Evolutionary conservation across 1,140 invertebrate species (phyloP), one percentile per base, ranked within the genome.

Genomic region (Drosophila erecta): DNA sequence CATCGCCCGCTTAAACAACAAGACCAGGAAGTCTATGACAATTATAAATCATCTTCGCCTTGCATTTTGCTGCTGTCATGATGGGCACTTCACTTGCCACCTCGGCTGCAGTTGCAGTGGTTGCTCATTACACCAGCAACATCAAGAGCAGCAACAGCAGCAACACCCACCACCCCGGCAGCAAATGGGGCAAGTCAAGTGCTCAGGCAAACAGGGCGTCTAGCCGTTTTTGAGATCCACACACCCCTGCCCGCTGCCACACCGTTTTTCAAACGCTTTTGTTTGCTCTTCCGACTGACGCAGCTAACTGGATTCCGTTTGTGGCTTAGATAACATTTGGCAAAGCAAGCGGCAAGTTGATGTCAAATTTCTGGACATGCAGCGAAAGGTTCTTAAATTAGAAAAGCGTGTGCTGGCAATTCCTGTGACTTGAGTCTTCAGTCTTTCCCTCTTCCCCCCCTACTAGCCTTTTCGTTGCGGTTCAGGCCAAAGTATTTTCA

Each of bases 351-450:
- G 64, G 59, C 76, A 65, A 67, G 64, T 65, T 59, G 67, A 71
- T 85, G 81, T 89, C 84, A 87, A 86, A 83, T 65, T 83, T 80
- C 78, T 84, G 76, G 80, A 84, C 81, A 87, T 76, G 81, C 69
- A 76, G 81, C 81, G 67, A 87, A 87, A 87, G 84, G 84, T 87
- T 89, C 84, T 80, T 79, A 89, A 87, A 89, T 89, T 89, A 89
- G 85, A 89, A 89, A 89, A 89, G 80, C 84, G 84, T 89, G 84
- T 89, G 84, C 76, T 80, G 79, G 84, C 76, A 80, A 89, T 76
- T 70, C 74, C 53, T 76, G 49, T 30, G 33, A 22, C 51, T 50
- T 17, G 47, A 7, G 27, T 0, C 27, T 7, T 7, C 46, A 17
- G 17, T 17, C 24, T 24, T 24, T 5, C 24, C 24, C 24, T 2